Conservation (phyloP, 2,888 invertebrate species). For the Rhaphigaster nebulosa region DNA sequence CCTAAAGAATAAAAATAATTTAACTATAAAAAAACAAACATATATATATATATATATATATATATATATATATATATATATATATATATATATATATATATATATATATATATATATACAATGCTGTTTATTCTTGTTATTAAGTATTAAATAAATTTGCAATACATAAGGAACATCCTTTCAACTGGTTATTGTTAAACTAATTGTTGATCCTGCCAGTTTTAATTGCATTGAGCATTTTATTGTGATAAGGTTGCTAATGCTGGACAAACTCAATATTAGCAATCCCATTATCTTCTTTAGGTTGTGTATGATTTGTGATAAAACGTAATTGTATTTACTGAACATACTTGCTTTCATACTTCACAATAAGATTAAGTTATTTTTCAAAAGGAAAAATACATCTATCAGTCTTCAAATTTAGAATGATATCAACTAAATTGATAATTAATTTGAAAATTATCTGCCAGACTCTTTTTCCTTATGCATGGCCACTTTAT, state of each 20-base stretch:
- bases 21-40: no score
- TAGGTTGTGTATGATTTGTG: not conserved
- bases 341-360: not conserved
- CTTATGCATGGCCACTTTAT: not conserved
- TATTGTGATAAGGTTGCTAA: not conserved
- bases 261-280: not conserved
- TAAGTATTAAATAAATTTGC: no score
- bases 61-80: no score
- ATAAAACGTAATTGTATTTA: constrained; percentile 7
- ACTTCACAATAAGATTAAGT: not conserved
- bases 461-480: not conserved
- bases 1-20: no score
- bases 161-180: no score
- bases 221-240: not conserved
- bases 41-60: no score
- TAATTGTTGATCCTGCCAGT: no score
- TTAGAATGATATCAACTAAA: not conserved
- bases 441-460: not conserved
- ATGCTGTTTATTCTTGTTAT: no score
- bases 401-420: not conserved
- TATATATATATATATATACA: no score
- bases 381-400: not conserved
- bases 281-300: not conserved
- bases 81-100: no score
- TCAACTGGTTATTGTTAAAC: no score